Percentiles rank a stretch among this genome's conserved stretches.
phyloP scores from a whole-genome alignment of 2,888 invertebrate genomes.

The Blastobasis adustella region DNA sequence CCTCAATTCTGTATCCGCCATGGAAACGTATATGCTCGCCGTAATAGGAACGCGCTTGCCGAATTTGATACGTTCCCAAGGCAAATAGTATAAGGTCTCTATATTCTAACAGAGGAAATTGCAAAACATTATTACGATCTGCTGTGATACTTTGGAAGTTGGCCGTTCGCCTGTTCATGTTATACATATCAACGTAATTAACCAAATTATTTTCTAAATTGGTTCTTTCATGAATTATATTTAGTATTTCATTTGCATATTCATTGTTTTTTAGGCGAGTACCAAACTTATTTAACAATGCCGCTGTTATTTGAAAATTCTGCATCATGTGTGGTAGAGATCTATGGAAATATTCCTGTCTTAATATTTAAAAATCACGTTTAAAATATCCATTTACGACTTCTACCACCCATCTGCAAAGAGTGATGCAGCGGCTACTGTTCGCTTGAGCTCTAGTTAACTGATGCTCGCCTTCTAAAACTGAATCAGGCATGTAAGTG shows the following conservation, averaged over 20 bases:
- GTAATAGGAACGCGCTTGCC: slow-evolving; percentile 13
- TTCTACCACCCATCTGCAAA: slow-evolving; percentile 12
- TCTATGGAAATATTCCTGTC: slow-evolving; percentile 9
- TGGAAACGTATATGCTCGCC: slow-evolving; percentile 11
- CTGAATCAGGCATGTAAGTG: neutral
- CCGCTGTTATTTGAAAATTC: slow-evolving; percentile 13
- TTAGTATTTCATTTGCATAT: slow-evolving; percentile 7
- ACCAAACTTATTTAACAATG: slow-evolving; percentile 12
- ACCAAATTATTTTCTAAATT: slow-evolving; percentile 9
- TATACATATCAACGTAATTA: slow-evolving; percentile 4
- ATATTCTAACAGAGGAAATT: neutral
- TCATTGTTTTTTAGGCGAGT: slow-evolving; percentile 8
- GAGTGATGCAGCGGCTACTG: slow-evolving; percentile 9
- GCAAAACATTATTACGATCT: neutral
- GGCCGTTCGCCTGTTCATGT: slow-evolving; percentile 10
- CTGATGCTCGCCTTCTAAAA: neutral
- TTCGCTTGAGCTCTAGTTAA: slow-evolving; percentile 10
- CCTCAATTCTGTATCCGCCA: neutral
- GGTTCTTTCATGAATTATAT: slow-evolving; percentile 8
- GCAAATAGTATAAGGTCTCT: neutral
- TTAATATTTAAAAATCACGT: slow-evolving; percentile 7
- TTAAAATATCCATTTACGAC: slow-evolving; percentile 11
- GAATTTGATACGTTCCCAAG: slow-evolving; percentile 10
- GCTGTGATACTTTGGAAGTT: slow-evolving; percentile 8
- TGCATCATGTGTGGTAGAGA: slow-evolving; percentile 14